phyloP scores from a whole-genome alignment of 2,113 vertebrate species.

The Dasyprocta punctata region DNA sequence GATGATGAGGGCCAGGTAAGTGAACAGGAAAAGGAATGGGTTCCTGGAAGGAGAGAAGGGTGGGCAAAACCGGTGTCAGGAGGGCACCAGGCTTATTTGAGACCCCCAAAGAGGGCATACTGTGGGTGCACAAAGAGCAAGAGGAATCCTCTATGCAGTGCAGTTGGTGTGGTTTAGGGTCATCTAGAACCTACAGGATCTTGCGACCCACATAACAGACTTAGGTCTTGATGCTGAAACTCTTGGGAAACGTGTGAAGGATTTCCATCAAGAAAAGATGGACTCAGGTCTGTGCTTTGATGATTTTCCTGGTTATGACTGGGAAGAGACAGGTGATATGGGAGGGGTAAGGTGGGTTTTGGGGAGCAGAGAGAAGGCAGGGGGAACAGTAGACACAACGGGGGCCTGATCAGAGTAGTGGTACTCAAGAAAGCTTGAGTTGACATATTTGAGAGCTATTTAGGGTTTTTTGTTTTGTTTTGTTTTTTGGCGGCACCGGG shows the following conservation, averaged over 20 bases:
- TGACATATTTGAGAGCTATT: background rate
- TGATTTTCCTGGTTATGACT: background rate
- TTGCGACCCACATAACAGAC: background rate
- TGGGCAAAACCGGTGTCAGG: background rate
- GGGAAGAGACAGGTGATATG: background rate
- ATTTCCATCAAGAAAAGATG: background rate
- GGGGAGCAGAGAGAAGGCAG: background rate
- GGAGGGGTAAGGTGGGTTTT: background rate
- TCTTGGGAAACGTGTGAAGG: background rate
- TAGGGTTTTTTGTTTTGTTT: no score
- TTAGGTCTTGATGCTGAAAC: background rate
- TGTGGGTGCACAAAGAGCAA: background rate
- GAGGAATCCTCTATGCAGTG: background rate
- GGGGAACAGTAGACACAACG: background rate
- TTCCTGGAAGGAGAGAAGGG: background rate
- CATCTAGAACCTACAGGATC: background rate
- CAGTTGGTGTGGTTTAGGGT: accelerated
- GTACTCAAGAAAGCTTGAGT: background rate
- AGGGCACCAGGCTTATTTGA: background rate
- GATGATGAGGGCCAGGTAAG: no score
- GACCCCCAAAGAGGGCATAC: background rate
- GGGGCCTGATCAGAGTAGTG: background rate
- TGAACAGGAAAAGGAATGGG: background rate
- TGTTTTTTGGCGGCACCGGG: no score
- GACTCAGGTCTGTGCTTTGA: background rate